phyloP scores from a whole-genome alignment of 2,797 vertebrate genomes.

The Danio albolineatus region DNA sequence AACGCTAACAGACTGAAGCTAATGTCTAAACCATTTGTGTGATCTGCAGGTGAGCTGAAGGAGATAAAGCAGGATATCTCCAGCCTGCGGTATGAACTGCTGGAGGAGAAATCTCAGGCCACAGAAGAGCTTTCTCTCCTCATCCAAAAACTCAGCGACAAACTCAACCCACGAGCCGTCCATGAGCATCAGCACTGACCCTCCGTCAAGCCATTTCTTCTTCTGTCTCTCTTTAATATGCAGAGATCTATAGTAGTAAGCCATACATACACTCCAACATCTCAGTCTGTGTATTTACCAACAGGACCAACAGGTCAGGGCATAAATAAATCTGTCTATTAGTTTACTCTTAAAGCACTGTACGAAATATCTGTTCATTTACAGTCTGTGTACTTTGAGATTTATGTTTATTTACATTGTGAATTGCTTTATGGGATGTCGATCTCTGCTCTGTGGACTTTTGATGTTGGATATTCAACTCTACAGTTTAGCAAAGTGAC shows the following conservation, averaged over 20 bases:
- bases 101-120: conserved; percentile 90
- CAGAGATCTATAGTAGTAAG: neutral
- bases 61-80: conserved; percentile 94
- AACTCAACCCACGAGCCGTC: conserved; percentile 76
- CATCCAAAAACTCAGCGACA: conserved; percentile 88
- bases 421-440: no score
- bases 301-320: neutral
- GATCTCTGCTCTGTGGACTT: no score
- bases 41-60: conserved; percentile 83
- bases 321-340: neutral
- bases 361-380: neutral
- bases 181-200: neutral
- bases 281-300: neutral
- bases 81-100: conserved; percentile 88
- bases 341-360: neutral
- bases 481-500: no score
- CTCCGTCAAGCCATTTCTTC: neutral
- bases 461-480: no score
- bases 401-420: no score
- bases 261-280: neutral
- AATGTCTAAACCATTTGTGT: neutral
- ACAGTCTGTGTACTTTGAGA: no score
- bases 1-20: no score
- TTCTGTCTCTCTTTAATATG: neutral
- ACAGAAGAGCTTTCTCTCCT: conserved; percentile 85